Evolutionary conservation across 2,888 invertebrate species (phyloP), one percentile per base, ranked within the genome.

Genomic region (Scaptomyza reducta): DNA sequence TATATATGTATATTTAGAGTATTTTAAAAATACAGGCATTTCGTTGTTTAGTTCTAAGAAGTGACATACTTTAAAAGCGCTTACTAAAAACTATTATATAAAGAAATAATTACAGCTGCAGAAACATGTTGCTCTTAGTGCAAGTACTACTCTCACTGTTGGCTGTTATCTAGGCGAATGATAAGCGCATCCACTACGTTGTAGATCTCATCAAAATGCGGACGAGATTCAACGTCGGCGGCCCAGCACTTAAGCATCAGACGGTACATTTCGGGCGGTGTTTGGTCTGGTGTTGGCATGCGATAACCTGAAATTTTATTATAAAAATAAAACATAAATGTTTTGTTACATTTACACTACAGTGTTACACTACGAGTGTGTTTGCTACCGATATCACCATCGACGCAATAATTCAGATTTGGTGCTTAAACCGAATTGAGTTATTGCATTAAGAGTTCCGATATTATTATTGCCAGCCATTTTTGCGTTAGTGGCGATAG

Each of bases 181-280:
- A 92, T 87, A 59, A 95, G 93, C 78, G 94, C 94, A 90, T 97
- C 96, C 16, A 97, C 95, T 72, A 95, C 94, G 31, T 95, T 94
- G 90, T 94, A 95, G 82, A 98, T 96, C 92, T 97, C 96, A 91
- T 96, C 95, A 92, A 98, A 98, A 91, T 97, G 97, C 40, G 98
- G 98, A 81, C 98, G 93, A 87, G 96, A 95, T 74, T 97, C 97
- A 3, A 98, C 95, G 89, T 97, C 96, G 90, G 97, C 97, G 89
- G 97, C 96, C 98, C 98, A 98, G 91, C 98, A 98, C 65, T 96
- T 94, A 64, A 97, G 92, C 98, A 98, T 98, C 67, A 98, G 93
- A 63, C 95, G 94, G 92, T 98, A 97, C 91, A 98, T 96, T 90
- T 97, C 96, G 50, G 96, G 96, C 0, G 97, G 96, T 40, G 97